Evolutionary conservation across 2,797 vertebrate species (phyloP).

Genomic region (Takifugu ocellatus): DNA sequence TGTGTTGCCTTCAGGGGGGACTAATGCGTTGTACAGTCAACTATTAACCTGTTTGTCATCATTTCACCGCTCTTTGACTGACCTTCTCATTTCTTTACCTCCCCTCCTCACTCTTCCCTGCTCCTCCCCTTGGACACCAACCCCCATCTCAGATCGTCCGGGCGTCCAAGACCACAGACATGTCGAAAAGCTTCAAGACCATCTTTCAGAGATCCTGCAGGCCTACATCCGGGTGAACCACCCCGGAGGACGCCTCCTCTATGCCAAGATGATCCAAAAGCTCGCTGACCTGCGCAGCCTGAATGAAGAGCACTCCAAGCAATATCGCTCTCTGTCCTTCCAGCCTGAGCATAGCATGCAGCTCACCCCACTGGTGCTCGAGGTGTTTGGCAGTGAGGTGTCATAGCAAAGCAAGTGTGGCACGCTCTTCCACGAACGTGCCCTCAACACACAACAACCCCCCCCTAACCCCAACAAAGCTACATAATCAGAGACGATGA

Average conservation of each 20-base stretch:
- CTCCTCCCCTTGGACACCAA: not conserved
- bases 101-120: not conserved
- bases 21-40: no score
- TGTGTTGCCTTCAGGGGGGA: no score
- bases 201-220: constrained; percentile 86
- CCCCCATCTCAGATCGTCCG: constrained; percentile 79
- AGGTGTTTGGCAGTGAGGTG: constrained; percentile 94
- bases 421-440: not conserved
- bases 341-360: constrained; percentile 90
- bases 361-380: constrained; percentile 94
- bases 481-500: constrained; percentile 34
- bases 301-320: constrained; percentile 95
- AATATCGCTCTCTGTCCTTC: constrained; percentile 92
- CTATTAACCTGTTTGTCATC: not conserved
- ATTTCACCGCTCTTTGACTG: constrained; percentile 8
- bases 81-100: not conserved
- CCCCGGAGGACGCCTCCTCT: constrained; percentile 85
- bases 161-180: constrained; percentile 86
- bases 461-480: constrained; percentile 21
- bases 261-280: constrained; percentile 99
- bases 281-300: constrained; percentile 93
- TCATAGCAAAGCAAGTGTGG: constrained; percentile 75
- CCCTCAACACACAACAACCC: constrained; percentile 32
- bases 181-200: constrained; percentile 89
- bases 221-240: constrained; percentile 91